These are phyloP conservation scores for Delphinapterus leucas DNA, from an alignment of 2,113 vertebrate genomes.

Conservation along the genomic window DNA sequence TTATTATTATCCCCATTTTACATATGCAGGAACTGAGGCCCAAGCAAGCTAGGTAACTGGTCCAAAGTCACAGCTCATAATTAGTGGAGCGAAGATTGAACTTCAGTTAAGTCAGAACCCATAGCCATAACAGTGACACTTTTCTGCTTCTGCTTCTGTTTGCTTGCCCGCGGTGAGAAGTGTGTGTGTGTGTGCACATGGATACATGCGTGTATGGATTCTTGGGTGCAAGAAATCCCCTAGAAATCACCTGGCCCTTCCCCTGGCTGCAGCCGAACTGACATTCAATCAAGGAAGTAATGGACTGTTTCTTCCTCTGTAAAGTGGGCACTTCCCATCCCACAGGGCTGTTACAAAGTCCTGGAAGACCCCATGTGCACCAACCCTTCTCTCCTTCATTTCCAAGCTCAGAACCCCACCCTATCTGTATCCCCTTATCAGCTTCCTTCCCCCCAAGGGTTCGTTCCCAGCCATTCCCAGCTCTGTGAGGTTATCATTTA, in stretches of 20 bases:
- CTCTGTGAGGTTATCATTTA: background rate
- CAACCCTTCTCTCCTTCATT: background rate
- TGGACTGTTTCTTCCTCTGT: background rate
- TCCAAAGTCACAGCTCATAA: background rate
- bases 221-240: background rate
- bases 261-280: background rate
- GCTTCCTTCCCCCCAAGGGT: rapidly evolving
- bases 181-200: rapidly evolving
- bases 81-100: background rate
- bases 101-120: background rate
- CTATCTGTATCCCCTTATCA: background rate
- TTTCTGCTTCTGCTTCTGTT: background rate
- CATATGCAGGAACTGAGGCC: background rate
- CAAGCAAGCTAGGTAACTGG: background rate
- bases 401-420: background rate
- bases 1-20: background rate
- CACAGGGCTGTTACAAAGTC: background rate
- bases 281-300: background rate
- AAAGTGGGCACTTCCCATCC: rapidly evolving
- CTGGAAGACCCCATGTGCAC: rapidly evolving
- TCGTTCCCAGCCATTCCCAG: background rate
- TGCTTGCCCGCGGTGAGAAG: background rate
- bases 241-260: background rate
- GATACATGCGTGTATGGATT: background rate
- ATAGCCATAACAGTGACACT: rapidly evolving